Evolutionary conservation across 1,140 invertebrate species (phyloP).

Genomic region (Thereuonema tuberculata): DNA sequence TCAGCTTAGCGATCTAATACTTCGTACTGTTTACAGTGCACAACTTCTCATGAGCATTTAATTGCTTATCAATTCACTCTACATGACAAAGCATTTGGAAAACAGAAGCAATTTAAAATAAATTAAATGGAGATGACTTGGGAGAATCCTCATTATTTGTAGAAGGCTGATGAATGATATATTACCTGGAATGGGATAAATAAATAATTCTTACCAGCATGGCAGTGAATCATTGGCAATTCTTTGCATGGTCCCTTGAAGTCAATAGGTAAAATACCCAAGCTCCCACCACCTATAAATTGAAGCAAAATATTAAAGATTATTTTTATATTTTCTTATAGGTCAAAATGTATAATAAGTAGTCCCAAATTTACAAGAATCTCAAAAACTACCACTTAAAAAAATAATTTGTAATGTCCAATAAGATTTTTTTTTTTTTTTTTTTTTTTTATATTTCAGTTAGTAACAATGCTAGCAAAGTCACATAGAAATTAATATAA

Average conservation of each 20-base stretch:
- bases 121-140: not conserved
- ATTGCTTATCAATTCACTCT: not conserved
- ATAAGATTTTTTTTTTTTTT: no score
- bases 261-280: constrained; percentile 69
- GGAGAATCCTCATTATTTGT: not conserved
- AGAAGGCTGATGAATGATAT: no score
- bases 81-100: not conserved
- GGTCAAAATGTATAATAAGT: no score
- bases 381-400: no score
- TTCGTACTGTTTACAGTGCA: not conserved
- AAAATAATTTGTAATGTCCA: no score
- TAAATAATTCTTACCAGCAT: constrained; percentile 24
- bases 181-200: not conserved
- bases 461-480: no score
- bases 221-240: constrained; percentile 54
- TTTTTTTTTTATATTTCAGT: no score
- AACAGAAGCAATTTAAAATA: not conserved
- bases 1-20: no score
- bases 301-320: constrained; percentile 6
- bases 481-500: no score
- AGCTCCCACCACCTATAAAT: constrained; percentile 51
- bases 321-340: not conserved
- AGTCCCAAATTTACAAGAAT: no score
- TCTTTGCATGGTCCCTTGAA: constrained; percentile 70
- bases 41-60: not conserved